A percentile compares a stretch with the other conserved stretches of the same genome.
Conservation (phyloP, 2,888 invertebrate genomes). For the Ferrisia virgata region DNA sequence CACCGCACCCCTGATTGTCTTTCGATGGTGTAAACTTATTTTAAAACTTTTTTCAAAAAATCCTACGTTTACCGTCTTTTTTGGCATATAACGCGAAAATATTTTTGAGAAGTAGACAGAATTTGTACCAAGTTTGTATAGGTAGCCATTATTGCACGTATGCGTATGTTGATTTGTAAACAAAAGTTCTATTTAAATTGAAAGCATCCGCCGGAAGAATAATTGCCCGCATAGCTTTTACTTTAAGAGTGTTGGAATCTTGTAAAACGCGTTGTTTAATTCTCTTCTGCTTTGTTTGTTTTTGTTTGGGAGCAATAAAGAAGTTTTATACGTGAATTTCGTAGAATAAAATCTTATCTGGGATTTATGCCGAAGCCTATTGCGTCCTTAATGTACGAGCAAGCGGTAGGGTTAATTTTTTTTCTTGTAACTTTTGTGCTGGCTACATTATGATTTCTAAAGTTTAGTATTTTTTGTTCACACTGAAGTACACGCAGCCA, state of each 20-base stretch:
- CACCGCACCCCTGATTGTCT: no score
- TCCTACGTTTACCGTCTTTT: no score
- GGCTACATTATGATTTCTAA: background rate
- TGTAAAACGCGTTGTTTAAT: background rate
- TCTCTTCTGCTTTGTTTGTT: background rate
- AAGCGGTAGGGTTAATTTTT: background rate
- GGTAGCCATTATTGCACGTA: no score
- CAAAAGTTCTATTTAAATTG: background rate
- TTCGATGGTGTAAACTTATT: no score
- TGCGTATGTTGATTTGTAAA: background rate
- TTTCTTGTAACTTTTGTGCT: background rate
- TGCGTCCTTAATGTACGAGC: background rate
- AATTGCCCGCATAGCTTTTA: background rate
- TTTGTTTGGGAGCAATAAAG: background rate
- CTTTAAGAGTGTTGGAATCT: background rate
- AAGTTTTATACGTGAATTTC: conserved; percentile 6
- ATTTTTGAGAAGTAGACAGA: no score
- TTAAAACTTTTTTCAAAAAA: no score
- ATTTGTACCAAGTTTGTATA: no score
- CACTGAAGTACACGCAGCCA: background rate
- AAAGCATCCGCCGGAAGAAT: background rate
- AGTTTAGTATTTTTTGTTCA: background rate
- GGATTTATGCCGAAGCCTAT: background rate
- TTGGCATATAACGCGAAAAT: no score
- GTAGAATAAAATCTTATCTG: background rate